Conservation (phyloP, 2,113 vertebrate genomes). For the Alexandromys fortis region DNA sequence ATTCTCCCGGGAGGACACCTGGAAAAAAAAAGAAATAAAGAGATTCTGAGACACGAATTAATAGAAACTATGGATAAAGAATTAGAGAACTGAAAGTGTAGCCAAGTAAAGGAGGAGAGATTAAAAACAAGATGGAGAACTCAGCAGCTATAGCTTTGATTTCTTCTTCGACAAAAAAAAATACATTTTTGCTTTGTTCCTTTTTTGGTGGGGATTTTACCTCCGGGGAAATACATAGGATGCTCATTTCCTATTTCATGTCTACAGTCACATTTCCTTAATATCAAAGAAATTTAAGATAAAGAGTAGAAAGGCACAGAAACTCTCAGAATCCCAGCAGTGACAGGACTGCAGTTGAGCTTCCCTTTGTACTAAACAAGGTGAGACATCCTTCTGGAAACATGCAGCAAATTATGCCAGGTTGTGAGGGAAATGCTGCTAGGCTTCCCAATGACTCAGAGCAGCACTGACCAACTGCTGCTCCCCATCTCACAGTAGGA, state of each 20-base stretch:
- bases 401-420: conserved; percentile 36
- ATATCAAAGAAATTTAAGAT: conserved; percentile 66
- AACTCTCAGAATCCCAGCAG: background rate
- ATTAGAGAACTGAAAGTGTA: background rate
- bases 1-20: background rate
- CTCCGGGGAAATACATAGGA: conserved; percentile 58
- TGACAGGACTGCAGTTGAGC: conserved; percentile 21
- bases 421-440: conserved; percentile 40
- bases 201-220: background rate
- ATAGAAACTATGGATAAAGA: conserved; percentile 32
- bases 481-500: background rate
- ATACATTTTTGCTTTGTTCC: background rate
- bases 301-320: conserved; percentile 46
- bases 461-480: background rate
- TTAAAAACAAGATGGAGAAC: background rate
- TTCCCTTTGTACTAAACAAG: conserved; percentile 60
- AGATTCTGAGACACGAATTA: background rate
- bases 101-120: background rate
- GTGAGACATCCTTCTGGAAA: conserved; percentile 44
- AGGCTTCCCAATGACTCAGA: conserved; percentile 48
- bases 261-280: conserved; percentile 64
- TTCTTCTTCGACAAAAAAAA: conserved; percentile 1
- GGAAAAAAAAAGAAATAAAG: background rate
- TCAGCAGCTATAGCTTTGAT: background rate
- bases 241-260: conserved; percentile 48